Base-by-base conservation (phyloP, 2,113 vertebrate genomes). In the Gasterosteus nipponicus region DNA sequence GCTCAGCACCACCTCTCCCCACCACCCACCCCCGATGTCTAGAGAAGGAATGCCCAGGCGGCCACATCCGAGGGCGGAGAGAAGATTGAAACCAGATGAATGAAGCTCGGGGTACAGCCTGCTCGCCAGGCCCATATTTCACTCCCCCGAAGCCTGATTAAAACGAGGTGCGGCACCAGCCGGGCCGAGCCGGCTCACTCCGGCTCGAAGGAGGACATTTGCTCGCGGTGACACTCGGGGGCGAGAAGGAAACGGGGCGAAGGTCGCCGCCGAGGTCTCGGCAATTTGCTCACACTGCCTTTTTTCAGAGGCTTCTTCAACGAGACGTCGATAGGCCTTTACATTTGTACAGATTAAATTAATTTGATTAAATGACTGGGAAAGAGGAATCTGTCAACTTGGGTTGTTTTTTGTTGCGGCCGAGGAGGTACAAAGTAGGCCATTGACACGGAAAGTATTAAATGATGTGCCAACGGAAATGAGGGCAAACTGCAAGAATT, bases 21-120 rank as follows among this genome's bases (percentile, higher is more conserved):
- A 26, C 79, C 80, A 61, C 44, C 53, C 77, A 77, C 68, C 44
- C 51, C 78, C 49, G 54, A 19, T 57, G 80, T 87, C 82, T 87
- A 66, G 83, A 90, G 90, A 89, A 92, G 86, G 88, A 92, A 93
- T 89, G 87, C 89, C 89, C 93, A 92, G 78, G 64, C 49, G 81
- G 87, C 87, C 90, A 89, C 90, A 92, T 92, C 78, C 80, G 84
- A 91, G 86, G 89, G 87, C 75, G 84, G 78, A 84, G 85, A 81
- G 90, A 90, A 94, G 93, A 95, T 93, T 94, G 93, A 94, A 93
- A 93, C 89, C 93, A 94, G 94, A 95, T 93, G 94, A 94, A 92
- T 90, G 87, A 85, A 89, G 82, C 72, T 77, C 39, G 78, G 86
- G 86, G 88, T 91, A 78, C 80, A 73, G 89, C 82, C 46, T 63